These are phyloP conservation scores for Holothuria glaberrima DNA, from an alignment of 35 echinoderm and acorn worm species.

Conservation along the genomic window DNA sequence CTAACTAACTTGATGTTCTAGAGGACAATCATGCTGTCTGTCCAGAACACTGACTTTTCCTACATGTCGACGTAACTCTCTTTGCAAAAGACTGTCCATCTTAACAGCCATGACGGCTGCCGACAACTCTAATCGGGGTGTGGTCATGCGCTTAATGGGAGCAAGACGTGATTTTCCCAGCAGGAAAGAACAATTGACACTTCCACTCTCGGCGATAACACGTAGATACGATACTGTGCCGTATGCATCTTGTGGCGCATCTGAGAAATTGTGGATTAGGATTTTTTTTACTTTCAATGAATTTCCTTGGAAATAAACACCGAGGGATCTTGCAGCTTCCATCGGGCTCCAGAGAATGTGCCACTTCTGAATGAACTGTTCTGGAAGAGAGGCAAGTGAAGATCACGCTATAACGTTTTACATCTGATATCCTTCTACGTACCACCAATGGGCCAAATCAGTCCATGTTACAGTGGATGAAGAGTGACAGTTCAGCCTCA, in stretches of 20 bases:
- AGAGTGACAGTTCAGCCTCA: slow-evolving; percentile 13
- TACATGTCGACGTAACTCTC: slow-evolving; percentile 32
- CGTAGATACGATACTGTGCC: slow-evolving; percentile 62
- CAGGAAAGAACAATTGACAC: slow-evolving; percentile 25
- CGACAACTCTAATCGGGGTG: slow-evolving; percentile 70
- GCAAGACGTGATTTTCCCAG: slow-evolving; percentile 57
- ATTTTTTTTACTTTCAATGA: background rate
- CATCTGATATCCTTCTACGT: background rate
- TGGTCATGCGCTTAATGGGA: slow-evolving; percentile 56
- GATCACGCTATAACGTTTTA: slow-evolving; percentile 54
- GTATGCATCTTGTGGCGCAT: slow-evolving; percentile 58
- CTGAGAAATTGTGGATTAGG: slow-evolving; percentile 46
- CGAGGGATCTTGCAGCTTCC: background rate
- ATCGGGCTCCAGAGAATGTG: slow-evolving; percentile 7
- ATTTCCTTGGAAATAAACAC: slow-evolving; percentile 27
- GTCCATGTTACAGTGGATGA: slow-evolving; percentile 20
- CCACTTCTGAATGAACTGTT: background rate
- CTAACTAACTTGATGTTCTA: no score
- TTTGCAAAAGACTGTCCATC: slow-evolving; percentile 41
- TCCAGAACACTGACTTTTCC: slow-evolving; percentile 55
- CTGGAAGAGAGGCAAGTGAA: slow-evolving; percentile 44
- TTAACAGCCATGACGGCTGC: slow-evolving; percentile 55
- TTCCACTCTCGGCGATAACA: background rate
- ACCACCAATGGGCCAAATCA: slow-evolving; percentile 53
- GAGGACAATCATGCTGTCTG: slow-evolving; percentile 75